Base-by-base conservation (phyloP, 1,140 invertebrate species). In the Harpegnathos saltator region DNA sequence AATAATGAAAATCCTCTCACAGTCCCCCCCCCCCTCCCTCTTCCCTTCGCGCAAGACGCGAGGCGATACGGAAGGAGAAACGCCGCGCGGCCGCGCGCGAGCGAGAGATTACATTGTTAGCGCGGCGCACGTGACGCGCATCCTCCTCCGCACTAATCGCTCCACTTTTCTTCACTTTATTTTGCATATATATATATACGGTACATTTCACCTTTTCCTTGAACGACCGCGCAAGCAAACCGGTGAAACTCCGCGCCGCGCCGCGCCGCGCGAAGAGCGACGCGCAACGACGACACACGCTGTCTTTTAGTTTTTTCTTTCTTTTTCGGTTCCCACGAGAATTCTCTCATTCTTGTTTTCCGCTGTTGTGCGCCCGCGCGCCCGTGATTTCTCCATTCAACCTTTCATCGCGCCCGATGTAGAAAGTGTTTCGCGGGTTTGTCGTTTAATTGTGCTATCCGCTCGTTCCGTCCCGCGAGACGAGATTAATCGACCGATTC, bases 321-420 rank as follows among this genome's bases (percentile, higher is more conserved):
- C n/a, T n/a, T 44, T 77, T 56, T 50, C 22, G 50, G 26, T 85
- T 88, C 63, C 58, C 86, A 84, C 48, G 61, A 29, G 50, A 63
- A 63, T 58, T 75, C 71, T 26, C 14, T 26, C 78, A 72, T 72
- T 38, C 56, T 63, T 82, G 26, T 62, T 61, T 74, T 82, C 38
- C 54, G 58, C 1, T n/a, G 12, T 65, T 29, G 69, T 71, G 19
- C 58, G 58, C 80, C 9, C 50, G 69, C 80, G 19, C 58, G 58
- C 80, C 9, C 58, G 61, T 80, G 75, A 80, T 80, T 80, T 80
- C 75, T 58, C 75, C 75, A 71, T 80, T 80, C 75, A 80, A 80
- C 50, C 52, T 68, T 58, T 58, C 63, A 19, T 69, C 65, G 65
- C 22, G 26, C 11, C 75, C 52, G 75, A 71, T 1, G 26, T 80